These are phyloP conservation scores for Eutrigla gurnardus DNA, from an alignment of 2,797 vertebrate species.

Conservation along the genomic window DNA sequence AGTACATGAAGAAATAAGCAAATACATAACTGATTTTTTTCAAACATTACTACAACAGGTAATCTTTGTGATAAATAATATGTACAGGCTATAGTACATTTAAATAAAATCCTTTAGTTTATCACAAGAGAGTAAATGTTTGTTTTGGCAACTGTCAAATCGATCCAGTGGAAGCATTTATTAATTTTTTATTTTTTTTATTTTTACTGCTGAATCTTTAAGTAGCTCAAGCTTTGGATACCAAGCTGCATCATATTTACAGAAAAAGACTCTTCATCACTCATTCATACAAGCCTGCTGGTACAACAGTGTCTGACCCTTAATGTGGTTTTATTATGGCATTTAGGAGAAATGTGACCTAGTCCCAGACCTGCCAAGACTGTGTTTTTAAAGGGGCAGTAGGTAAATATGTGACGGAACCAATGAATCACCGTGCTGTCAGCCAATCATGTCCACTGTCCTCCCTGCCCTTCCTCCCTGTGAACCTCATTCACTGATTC, in stretches of 20 bases:
- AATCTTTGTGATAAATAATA: constrained; percentile 52
- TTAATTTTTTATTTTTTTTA: neutral
- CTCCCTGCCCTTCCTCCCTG: neutral
- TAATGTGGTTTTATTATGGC: neutral
- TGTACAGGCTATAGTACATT: constrained; percentile 32
- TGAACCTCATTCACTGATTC: no score
- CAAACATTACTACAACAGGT: constrained; percentile 20
- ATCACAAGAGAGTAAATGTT: constrained; percentile 34
- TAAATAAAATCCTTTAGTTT: constrained; percentile 31
- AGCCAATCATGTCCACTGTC: neutral
- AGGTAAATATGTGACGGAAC: neutral
- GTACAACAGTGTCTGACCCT: neutral
- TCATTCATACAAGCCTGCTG: neutral
- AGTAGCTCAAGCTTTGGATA: constrained; percentile 60
- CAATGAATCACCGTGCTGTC: neutral
- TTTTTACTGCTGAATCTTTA: constrained; percentile 40
- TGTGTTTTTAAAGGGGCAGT: constrained; percentile 31
- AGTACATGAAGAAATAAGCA: constrained; percentile 33
- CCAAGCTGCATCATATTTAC: constrained; percentile 47
- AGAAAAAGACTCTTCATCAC: neutral
- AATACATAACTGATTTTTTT: constrained; percentile 7
- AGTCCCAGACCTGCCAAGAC: neutral
- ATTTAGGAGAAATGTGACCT: neutral
- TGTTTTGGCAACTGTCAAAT: constrained; percentile 75
- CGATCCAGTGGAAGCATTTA: constrained; percentile 61